These are phyloP conservation scores for Tachuris rubrigastra DNA, from an alignment of 2,113 vertebrate genomes.

Conservation along the genomic window DNA sequence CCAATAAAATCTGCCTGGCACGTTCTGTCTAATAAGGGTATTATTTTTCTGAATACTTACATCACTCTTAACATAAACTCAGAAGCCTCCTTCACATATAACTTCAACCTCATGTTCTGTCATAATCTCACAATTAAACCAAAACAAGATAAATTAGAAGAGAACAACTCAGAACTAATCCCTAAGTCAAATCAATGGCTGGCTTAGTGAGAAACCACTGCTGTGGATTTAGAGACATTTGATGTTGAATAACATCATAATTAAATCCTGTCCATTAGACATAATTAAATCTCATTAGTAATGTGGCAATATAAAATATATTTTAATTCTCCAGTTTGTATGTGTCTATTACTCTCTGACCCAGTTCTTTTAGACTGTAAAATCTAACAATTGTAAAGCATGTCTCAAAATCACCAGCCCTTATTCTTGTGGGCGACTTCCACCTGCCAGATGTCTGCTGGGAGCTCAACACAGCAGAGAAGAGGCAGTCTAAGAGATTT, in stretches of 20 bases:
- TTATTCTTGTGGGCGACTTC: too few species aligned
- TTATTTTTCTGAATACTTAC: not conserved
- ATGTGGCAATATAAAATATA: not conserved
- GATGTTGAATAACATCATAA: not conserved
- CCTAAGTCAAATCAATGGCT: not conserved
- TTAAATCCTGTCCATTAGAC: not conserved
- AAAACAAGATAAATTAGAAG: not conserved
- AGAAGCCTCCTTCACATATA: not conserved
- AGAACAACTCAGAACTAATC: slow-evolving; percentile 4
- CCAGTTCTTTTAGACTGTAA: not conserved
- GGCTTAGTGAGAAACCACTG: not conserved
- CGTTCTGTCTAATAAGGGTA: not conserved
- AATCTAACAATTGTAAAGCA: too few species aligned
- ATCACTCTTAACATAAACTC: not conserved
- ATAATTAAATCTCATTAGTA: slow-evolving; percentile 1
- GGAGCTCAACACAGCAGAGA: too few species aligned
- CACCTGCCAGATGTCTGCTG: too few species aligned
- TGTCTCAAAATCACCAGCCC: too few species aligned
- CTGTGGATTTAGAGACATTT: not conserved
- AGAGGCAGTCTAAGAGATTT: too few species aligned
- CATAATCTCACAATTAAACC: not conserved
- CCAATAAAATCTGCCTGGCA: not conserved
- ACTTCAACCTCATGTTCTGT: not conserved
- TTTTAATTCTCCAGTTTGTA: not conserved
- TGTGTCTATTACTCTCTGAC: not conserved